Conservation (phyloP, 2,797 vertebrate genomes). For the Sardinella longiceps region DNA sequence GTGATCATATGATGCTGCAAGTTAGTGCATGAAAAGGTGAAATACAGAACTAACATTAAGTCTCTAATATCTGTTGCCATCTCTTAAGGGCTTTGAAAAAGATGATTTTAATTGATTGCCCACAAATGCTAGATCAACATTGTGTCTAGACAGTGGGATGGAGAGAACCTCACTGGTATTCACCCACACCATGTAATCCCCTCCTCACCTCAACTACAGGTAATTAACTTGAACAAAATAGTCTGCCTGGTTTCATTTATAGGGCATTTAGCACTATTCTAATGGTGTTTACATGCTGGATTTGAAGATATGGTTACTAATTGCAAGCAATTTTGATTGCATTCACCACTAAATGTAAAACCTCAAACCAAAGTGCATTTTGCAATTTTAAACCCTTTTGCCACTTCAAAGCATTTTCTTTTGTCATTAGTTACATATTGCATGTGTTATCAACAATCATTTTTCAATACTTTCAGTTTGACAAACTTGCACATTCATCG, state of each 20-base stretch:
- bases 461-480: background rate
- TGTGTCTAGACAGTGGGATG: constrained; percentile 16
- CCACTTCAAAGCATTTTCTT: background rate
- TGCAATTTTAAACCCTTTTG: background rate
- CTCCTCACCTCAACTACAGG: background rate
- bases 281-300: background rate
- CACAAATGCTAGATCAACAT: background rate
- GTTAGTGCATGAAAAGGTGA: background rate
- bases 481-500: background rate
- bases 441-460: background rate
- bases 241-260: background rate
- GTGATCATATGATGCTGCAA: no score
- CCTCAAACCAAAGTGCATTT: background rate
- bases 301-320: background rate
- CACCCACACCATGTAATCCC: background rate
- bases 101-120: background rate
- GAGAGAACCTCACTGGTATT: background rate
- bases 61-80: background rate
- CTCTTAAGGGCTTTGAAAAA: background rate
- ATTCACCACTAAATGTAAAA: background rate
- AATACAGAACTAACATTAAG: background rate
- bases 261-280: background rate
- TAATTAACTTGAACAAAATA: background rate
- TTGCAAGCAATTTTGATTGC: background rate
- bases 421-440: background rate